These are phyloP conservation scores for Ganaspis brasiliensis DNA, from an alignment of 2,888 invertebrate species.

Conservation along the genomic window DNA sequence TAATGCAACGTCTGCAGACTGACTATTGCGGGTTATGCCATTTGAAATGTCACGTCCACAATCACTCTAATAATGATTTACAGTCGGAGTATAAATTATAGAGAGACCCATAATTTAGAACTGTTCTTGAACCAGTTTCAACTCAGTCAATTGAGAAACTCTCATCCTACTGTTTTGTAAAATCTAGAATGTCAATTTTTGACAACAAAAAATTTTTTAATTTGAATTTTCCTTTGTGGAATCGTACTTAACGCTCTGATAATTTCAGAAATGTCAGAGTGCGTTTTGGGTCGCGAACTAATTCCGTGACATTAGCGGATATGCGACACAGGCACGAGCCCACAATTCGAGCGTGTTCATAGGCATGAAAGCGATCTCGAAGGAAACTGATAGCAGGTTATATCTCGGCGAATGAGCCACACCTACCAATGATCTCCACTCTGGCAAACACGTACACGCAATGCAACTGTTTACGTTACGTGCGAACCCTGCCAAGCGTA, in stretches of 20 bases:
- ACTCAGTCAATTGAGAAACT: neutral
- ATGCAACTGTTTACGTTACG: slow-evolving; percentile 31
- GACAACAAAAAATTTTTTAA: neutral
- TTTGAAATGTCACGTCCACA: slow-evolving; percentile 24
- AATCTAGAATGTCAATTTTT: neutral
- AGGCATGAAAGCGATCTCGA: slow-evolving; percentile 30
- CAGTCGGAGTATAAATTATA: slow-evolving; percentile 7
- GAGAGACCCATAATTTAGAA: slow-evolving; percentile 13
- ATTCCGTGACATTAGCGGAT: neutral
- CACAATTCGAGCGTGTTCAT: neutral
- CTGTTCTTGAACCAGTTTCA: slow-evolving; percentile 13
- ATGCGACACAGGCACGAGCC: slow-evolving; percentile 17
- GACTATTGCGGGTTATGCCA: slow-evolving; percentile 20
- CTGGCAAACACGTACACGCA: slow-evolving; percentile 27
- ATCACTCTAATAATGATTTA: slow-evolving; percentile 35
- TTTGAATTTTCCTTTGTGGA: neutral
- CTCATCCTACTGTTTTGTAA: neutral
- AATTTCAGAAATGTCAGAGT: slow-evolving; percentile 19
- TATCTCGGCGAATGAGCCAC: slow-evolving; percentile 24
- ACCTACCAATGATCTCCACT: slow-evolving; percentile 10
- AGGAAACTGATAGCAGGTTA: slow-evolving; percentile 35
- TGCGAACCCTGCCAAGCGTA: slow-evolving; percentile 26
- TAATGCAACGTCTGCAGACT: slow-evolving; percentile 35
- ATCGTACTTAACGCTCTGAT: slow-evolving; percentile 16
- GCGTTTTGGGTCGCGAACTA: slow-evolving; percentile 3